Base-by-base conservation (phyloP, 2,888 invertebrate genomes). In the Strigamia maritima region DNA sequence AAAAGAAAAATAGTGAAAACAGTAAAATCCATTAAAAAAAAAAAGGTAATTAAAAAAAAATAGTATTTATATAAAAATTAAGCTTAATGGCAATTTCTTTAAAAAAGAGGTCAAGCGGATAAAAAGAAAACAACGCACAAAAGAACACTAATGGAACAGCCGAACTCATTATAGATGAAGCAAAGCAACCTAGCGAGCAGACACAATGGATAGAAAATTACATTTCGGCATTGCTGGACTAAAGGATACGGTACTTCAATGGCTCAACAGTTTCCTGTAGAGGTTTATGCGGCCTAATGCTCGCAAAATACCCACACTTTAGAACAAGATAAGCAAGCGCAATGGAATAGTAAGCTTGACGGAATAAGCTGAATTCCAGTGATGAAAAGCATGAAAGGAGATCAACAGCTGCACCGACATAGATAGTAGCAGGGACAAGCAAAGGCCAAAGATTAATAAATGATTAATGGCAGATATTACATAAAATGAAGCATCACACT, bases 361-460 rank as follows among this genome's bases (percentile, higher is more conserved):
- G 65, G 65, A 65, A 65, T 65, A 65, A 65, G 65, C 65, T 26
- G 65, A 65, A 65, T 65, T 65, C 65, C 24, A 65, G 65, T 65
- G 65, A 65, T 65, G 65, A 65, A 65, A 65, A 65, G 65, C 65
- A 65, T 65, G 65, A 65, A 65, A 65, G 65, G 14, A 65, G 65
- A 65, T 65, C 65, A 65, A 65, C 65, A 65, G 65, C 65, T 65
- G 65, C 65, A 65, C 65, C 26, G 65, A 65, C 65, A 65, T 14
- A 26, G 65, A 65, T 65, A 65, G 65, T 26, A 16, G 26, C 65
- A 31, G 14, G 65, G 65, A 65, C 65, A 65, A 26, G 10, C 65
- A 65, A 65, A 65, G 65, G 65, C 65, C 65, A 65, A 65, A 65
- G 65, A 65, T 65, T 65, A 65, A 65, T 65, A 65, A 65, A 65